Evolutionary conservation across 92 coral and sea anemone genomes (phyloP), one percentile per base, ranked within the genome.

Genomic region (Ricordea florida): DNA sequence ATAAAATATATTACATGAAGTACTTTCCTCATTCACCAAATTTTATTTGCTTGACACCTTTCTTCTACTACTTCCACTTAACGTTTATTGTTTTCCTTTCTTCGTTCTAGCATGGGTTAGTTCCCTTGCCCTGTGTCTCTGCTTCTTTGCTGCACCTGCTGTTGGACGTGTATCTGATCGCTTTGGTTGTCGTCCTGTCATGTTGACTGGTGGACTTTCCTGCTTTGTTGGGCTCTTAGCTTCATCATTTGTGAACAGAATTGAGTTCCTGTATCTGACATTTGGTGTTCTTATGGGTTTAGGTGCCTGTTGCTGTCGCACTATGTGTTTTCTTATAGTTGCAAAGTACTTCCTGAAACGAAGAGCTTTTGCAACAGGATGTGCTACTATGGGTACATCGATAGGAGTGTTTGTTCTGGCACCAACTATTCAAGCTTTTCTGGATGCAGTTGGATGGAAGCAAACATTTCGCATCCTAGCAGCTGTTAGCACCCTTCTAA

Each of bases 251-350:
- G 76, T 31, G 0, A 32, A 17, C 6, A 62, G n/a, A 29, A 18
- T 82, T 3, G 33, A 63, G 37, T 47, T 69, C 23, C 31, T 62
- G 29, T 81, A 33, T 16, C 62, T 73, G 21, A 64, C 87, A 9
- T 74, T 72, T 14, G 64, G 87, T 17, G 34, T 82, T 8, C 44
- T 82, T 13, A 33, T 82, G 31, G 87, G 87, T 14, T 63, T 73
- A 10, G 80, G 87, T 2, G 25, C 56, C 16, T 68, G 68, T 15
- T 62, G 78, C 40, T 32, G 57, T 31, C 62, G 60, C 21, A 36
- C 82, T 15, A 63, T 68, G 17, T 66, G 62, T 49, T 72, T 72
- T 45, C 24, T 77, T 31, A 63, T 45, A 18, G 57, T 74, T 3
- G 66, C 82, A 20, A 77, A 81, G 34, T 35, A 71, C 48, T 72